phyloP scores from a whole-genome alignment of 1,140 invertebrate species.

The Pseudomyrmex flavicornis region DNA sequence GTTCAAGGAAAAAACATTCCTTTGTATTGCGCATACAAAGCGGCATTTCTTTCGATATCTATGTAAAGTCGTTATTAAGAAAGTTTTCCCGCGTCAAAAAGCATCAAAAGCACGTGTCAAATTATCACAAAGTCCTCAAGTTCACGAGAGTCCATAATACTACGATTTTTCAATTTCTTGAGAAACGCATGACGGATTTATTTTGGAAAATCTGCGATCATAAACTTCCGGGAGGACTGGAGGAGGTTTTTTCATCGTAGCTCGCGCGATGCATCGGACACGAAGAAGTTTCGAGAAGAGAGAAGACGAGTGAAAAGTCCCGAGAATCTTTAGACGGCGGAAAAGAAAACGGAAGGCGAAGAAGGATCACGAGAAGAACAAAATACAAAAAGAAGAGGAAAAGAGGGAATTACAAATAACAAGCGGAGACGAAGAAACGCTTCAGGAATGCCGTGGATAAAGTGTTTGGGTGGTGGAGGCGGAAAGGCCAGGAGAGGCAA shows the following conservation, averaged over 20 bases:
- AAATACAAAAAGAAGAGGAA: constrained; percentile 5
- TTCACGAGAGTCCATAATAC: background rate
- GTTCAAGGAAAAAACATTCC: background rate
- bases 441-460: constrained; percentile 84
- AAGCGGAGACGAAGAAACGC: constrained; percentile 68
- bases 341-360: constrained; percentile 30
- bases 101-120: background rate
- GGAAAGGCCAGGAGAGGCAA: constrained; percentile 82
- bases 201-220: background rate
- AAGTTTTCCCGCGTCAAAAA: constrained; percentile 5
- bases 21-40: background rate
- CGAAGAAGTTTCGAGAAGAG: constrained; percentile 38
- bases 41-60: background rate
- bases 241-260: background rate
- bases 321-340: constrained; percentile 31
- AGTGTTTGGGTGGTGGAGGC: constrained; percentile 82
- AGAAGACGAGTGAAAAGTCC: constrained; percentile 54
- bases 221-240: background rate
- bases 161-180: background rate
- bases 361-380: constrained; percentile 9
- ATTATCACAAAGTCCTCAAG: background rate
- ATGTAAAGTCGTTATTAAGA: background rate
- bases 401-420: constrained; percentile 50
- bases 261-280: constrained; percentile 47
- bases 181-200: background rate